Conservation (phyloP, 2,888 invertebrate genomes). For the Watsonalla binaria region DNA sequence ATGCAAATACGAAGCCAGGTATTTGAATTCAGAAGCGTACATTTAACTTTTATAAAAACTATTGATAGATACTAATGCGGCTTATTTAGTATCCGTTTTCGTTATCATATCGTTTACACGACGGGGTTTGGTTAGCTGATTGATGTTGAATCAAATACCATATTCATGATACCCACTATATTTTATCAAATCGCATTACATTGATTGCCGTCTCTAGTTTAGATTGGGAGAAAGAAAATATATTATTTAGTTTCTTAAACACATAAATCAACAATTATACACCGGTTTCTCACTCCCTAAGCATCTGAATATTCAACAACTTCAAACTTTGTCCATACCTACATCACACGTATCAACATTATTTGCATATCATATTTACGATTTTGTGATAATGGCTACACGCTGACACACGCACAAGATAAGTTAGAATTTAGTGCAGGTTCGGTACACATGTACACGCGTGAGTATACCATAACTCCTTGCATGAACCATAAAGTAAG, state of each 20-base stretch:
- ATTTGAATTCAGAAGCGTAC: not conserved
- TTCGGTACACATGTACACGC: not conserved
- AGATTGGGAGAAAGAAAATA: too few species aligned
- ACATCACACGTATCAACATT: not conserved
- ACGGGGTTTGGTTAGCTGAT: too few species aligned
- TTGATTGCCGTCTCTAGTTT: too few species aligned
- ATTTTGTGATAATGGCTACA: not conserved
- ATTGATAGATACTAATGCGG: too few species aligned
- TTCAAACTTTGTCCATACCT: not conserved
- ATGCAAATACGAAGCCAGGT: conserved; percentile 1
- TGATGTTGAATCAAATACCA: too few species aligned
- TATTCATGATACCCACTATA: too few species aligned
- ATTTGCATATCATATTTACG: not conserved
- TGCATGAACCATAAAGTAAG: conserved; percentile 23
- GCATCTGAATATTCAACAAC: not conserved
- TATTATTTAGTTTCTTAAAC: too few species aligned
- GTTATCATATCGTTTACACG: too few species aligned
- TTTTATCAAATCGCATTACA: too few species aligned
- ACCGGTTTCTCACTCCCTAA: too few species aligned
- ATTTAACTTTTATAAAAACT: not conserved
- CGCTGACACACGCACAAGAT: conserved; percentile 1
- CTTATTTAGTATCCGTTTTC: too few species aligned
- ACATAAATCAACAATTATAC: too few species aligned
- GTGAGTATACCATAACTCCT: conserved; percentile 4
- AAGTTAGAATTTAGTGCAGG: conserved; percentile 2